Conservation (phyloP, 2,113 vertebrate genomes). For the Nibea coibor region DNA sequence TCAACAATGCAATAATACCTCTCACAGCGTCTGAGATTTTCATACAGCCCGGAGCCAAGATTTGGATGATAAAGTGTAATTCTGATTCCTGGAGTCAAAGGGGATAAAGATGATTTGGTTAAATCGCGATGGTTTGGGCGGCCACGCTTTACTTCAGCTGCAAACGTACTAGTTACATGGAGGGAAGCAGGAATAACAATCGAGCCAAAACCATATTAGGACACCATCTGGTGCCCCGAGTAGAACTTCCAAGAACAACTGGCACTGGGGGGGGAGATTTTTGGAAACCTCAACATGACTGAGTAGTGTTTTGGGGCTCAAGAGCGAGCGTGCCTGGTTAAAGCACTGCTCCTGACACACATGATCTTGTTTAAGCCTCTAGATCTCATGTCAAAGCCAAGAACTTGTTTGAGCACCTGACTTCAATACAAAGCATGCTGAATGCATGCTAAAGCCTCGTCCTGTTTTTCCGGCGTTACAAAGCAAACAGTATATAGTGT, state of each 20-base stretch:
- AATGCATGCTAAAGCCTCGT: slow-evolving; percentile 14
- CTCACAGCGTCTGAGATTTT: slow-evolving; percentile 21
- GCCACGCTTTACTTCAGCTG: slow-evolving; percentile 16
- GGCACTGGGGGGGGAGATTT: slow-evolving; percentile 29
- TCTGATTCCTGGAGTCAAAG: slow-evolving; percentile 26
- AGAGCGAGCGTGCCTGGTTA: slow-evolving; percentile 15
- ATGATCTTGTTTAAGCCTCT: slow-evolving; percentile 58
- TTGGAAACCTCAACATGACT: slow-evolving; percentile 43
- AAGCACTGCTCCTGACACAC: slow-evolving; percentile 40
- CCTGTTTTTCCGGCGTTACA: slow-evolving; percentile 5
- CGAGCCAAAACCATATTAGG: slow-evolving; percentile 58
- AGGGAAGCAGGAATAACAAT: slow-evolving; percentile 27
- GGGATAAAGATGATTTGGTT: slow-evolving; percentile 19
- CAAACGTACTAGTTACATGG: neutral
- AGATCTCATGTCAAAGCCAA: slow-evolving; percentile 44
- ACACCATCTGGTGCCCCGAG: slow-evolving; percentile 53
- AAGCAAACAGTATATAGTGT: slow-evolving; percentile 16
- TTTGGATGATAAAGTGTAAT: slow-evolving; percentile 5
- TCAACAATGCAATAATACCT: slow-evolving; percentile 38
- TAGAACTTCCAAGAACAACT: slow-evolving; percentile 65
- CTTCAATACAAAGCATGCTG: slow-evolving; percentile 34
- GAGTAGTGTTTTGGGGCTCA: slow-evolving; percentile 47
- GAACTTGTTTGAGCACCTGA: slow-evolving; percentile 41
- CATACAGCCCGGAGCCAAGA: neutral
- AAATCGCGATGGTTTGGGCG: slow-evolving; percentile 14